Base-by-base conservation (phyloP, 2,113 vertebrate genomes). In the Menidia beryllina region DNA sequence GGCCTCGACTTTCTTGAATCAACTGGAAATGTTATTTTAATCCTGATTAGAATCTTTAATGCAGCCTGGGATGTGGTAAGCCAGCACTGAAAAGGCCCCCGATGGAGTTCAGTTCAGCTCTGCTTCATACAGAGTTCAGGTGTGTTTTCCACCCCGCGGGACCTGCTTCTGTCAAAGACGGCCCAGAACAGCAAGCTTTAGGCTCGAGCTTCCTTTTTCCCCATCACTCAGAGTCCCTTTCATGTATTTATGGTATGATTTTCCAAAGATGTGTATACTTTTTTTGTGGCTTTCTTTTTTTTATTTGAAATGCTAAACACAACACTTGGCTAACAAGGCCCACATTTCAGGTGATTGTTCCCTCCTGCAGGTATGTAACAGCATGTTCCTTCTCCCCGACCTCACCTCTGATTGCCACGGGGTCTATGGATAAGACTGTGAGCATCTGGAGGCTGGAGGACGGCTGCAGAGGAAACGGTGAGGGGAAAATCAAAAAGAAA, bases 371-470 rank as follows among this genome's bases (percentile, higher is more conserved):
- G 68, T 98, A 99, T 0, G 97, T 99, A 84, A 99, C 98, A 9
- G 92, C 96, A 0, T 99, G 97, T 86, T 91, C 93, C 63, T 96
- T 98, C 91, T 96, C 96, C 82, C 94, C 95, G 1, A 74, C n/a
- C 19, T 69, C 86, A 17, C 92, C 92, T 3, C 87, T 98, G 60
- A 93, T 99, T 51, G 97, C 97, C 57, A 97, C 96, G 6, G 97
- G 97, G 66, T 98, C 98, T 17, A 99, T 99, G 98, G 97, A 99
- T 85, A 99, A 98, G 91, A 97, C 93, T 1, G 96, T 99, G 58
- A 96, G 94, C 43, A 91, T 99, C 84, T 99, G 98, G 97, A 95
- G 92, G 24, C 76, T 98, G 75, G 95, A 96, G 74, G 78, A 83
- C 10, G 88, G 92, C 70, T 73, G 85, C 49, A 79, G 83, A 52